Evolutionary conservation across 2,113 vertebrate species (phyloP), one percentile per base, ranked within the genome.

Genomic region (Cottus gobio): DNA sequence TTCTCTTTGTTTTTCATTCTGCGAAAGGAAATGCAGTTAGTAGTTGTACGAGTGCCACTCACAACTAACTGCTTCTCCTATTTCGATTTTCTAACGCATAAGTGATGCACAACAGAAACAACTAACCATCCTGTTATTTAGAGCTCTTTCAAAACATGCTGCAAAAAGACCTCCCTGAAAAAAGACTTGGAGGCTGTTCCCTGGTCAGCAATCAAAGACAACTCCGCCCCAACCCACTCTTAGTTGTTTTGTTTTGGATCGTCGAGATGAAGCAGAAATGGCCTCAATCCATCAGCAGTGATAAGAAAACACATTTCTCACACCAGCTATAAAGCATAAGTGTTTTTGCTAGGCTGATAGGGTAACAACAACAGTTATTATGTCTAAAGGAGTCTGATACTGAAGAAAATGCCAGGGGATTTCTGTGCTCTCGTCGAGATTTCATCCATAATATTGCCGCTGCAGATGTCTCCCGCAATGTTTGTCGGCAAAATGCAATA

Each of bases 291-390:
- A 86, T 93, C 85, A 87, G 77, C 50, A 46, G 72, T 74, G 80
- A 94, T 90, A 91, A 92, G 83, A 80, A 82, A 88, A 83, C 79
- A 76, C 76, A 90, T 91, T 87, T 89, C 69, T 89, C 87, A 79
- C 80, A 75, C 50, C 75, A 62, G 76, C 88, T 84, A 78, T 80
- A 86, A 93, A 86, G 58, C 71, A 69, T 75, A 67, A 83, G 85
- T 91, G 84, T 82, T 84, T 91, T 88, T 74, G 68, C 77, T 52
- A 67, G 81, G 62, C 80, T 89, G 84, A 88, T 82, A n/a, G 75
- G 83, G 79, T 79, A 90, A 85, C 85, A 92, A 83, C 85, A 89
- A 84, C 76, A 81, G 86, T 89, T 87, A 84, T 90, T 90, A 89
- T 79, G 79, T 85, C 75, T 70, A 64, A 71, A 50, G 74, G 57